Base-by-base conservation (phyloP, 2,113 vertebrate species). In the Syngnathus scovelli region DNA sequence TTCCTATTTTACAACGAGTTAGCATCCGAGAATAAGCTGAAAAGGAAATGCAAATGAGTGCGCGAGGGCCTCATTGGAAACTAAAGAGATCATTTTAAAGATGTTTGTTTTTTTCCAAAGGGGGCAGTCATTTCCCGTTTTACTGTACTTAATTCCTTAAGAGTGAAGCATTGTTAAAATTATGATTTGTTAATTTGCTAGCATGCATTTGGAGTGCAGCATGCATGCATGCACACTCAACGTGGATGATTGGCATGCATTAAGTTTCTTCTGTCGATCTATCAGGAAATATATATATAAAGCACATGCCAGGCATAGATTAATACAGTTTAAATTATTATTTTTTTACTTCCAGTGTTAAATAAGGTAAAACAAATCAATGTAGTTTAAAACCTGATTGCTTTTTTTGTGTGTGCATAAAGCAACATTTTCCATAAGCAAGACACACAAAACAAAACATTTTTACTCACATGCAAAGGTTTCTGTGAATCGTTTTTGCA, bases 41-140 rank as follows among this genome's bases (percentile, higher is more conserved):
- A 86, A 91, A 90, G 81, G 78, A 82, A 85, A 92, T 92, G 90
- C 85, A 84, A 90, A 92, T 92, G 80, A 86, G 80, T 62, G 73
- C 46, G 70, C 23, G 76, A 74, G 81, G 75, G 74, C 78, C 69
- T 66, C n/a, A 74, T 56, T 80, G 73, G 69, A 80, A 82, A 75
- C 72, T 6, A 85, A 77, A 76, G 71, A 67, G 36, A 18, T 8
- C 33, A 8, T 61, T 21, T 41, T 9, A 39, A 60, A 38, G 7
- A 39, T 41, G 23, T 58, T 61, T 61, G 21, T 62, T 62, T 43
- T 62, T 62, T 62, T 3, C 13, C 13, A 43, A 38, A 36, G n/a
- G 7, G 55, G 12, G 6, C 7, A 15, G 60, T 43, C 5, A 44
- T 44, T 44, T 62, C 13, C 60, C 5, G 1, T 58, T 58, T 11